Conservation (phyloP, 2,888 invertebrate species). For the Tetanocera ferruginea region DNA sequence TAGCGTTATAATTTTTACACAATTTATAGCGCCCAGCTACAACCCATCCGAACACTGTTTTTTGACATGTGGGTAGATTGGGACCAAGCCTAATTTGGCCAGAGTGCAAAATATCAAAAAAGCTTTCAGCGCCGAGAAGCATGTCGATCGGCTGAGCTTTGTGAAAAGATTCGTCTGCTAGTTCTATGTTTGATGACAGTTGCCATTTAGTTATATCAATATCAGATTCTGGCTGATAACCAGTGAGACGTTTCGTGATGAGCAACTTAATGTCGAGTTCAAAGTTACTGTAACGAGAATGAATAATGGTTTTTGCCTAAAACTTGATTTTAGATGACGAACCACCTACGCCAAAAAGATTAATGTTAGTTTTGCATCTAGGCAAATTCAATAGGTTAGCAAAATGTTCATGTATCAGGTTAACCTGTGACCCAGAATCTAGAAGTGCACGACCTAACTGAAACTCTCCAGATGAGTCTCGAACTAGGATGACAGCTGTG, state of each 20-base stretch:
- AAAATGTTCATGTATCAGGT: constrained; percentile 35
- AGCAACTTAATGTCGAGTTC: constrained; percentile 11
- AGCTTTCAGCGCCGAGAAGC: too few relatives aligned
- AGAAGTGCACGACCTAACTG: constrained; percentile 27
- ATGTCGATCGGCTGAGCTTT: constrained; percentile 44
- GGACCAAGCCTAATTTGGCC: too few relatives aligned
- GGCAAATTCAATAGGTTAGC: constrained; percentile 1
- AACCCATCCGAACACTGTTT: constrained; percentile 43
- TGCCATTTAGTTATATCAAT: constrained; percentile 39
- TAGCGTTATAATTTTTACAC: constrained; percentile 10
- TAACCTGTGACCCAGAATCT: constrained; percentile 39
- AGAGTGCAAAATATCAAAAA: too few relatives aligned
- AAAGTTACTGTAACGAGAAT: constrained; percentile 27
- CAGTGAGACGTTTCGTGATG: constrained; percentile 29
- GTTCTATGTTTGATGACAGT: constrained; percentile 37
- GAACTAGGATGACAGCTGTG: constrained; percentile 33
- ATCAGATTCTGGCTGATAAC: constrained; percentile 38
- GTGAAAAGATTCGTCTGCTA: constrained; percentile 42
- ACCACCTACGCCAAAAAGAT: constrained; percentile 30
- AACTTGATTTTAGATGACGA: constrained; percentile 10
- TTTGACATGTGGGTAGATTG: constrained; percentile 41
- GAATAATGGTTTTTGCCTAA: constrained; percentile 31
- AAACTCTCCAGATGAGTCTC: constrained; percentile 17
- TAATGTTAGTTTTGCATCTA: neutral
- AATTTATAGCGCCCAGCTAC: too few relatives aligned